Base-by-base conservation (phyloP, 2,797 vertebrate species). In the Hydrolagus colliei region DNA sequence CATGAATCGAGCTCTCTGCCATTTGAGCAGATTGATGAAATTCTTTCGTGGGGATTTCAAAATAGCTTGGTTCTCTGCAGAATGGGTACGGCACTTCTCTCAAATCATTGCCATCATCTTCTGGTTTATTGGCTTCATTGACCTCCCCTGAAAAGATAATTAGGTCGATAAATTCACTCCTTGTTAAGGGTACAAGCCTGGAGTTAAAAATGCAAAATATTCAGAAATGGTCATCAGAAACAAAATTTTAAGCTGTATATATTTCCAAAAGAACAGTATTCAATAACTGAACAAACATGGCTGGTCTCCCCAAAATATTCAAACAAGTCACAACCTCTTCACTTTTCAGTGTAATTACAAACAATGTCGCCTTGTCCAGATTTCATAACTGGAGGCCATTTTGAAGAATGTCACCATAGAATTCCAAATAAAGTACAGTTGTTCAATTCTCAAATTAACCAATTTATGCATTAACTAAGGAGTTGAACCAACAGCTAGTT, bases 21-120 rank as follows among this genome's bases (percentile, higher is more conserved):
- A 93, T 92, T 89, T 95, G 95, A 87, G 92, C 92, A 85, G 90
- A 88, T 86, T 91, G 93, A 35, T 94, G 94, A 89, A 94, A 94
- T 91, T 99, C 97, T 92, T 97, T 98, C 88, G 96, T 97, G 87
- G 96, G 97, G 88, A 98, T 96, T 93, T 99, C 96, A 93, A 97
- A 97, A 91, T 97, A 98, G 92, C 94, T 96, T 88, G 96, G 95
- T 88, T 98, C 96, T 77, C 95, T 93, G 88, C 94, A 94, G 86
- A 92, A 90, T 92, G 93, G 78, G 89, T 93, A 93, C 92, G 95
- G 90, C 88, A 93, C 90, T 88, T 95, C 95, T 71, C 65, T 14
- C 12, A 85, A 80, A 32, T 62, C 97, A 90, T 88, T 96, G 87
- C 92, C 88, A 90, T 92, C 88, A 0, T 92, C 96, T 88, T 96